Base-by-base conservation (phyloP, 2,888 invertebrate genomes). In the Alviniconcha strummeri region DNA sequence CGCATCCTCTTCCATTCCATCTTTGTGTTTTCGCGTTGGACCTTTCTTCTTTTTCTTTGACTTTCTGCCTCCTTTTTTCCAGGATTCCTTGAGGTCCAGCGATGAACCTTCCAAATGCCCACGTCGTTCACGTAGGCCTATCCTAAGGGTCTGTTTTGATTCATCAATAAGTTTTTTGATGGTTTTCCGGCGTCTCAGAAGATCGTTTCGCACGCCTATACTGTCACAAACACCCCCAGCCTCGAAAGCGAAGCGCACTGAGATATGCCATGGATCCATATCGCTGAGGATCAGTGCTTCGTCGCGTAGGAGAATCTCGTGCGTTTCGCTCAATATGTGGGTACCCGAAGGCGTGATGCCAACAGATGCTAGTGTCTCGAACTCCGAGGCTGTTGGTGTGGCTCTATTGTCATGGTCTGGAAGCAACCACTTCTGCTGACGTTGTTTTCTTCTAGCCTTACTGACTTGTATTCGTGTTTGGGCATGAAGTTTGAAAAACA, bases 221-320 rank as follows among this genome's bases (percentile, higher is more conserved):
- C 82, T 77, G 77, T 82, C 82, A 69, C 82, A 82, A 0, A 82
- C 77, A 19, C 82, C 82, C 19, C 82, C 82, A 4, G 77, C 77
- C 56, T 77, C 56, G 15, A 69, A 69, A 19, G 82, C 82, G 64
- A 82, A 82, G 15, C 60, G 17, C 0, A 77, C 77, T 6, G 77
- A 77, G 15, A 82, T 13, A 52, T 82, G 82, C 82, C 82, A 82
- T 11, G 82, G 76, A 52, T 77, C 76, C 36, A 76, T 9, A 9
- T n/a, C 13, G 56, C 77, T 67, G 60, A 77, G 4, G 56, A 82
- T 56, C 4, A 69, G 54, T 8, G 54, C 71, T 52, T 75, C 82
- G 0, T 69, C 69, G 11, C 17, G n/a, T 36, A 77, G 19, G 56
- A 82, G 57, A 1, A 15, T 19, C 67, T 77, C 77, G n/a, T 69